A percentile compares a stretch with the other conserved stretches of the same genome.
Conservation (phyloP, 2,888 invertebrate genomes). For the Patella depressa region DNA sequence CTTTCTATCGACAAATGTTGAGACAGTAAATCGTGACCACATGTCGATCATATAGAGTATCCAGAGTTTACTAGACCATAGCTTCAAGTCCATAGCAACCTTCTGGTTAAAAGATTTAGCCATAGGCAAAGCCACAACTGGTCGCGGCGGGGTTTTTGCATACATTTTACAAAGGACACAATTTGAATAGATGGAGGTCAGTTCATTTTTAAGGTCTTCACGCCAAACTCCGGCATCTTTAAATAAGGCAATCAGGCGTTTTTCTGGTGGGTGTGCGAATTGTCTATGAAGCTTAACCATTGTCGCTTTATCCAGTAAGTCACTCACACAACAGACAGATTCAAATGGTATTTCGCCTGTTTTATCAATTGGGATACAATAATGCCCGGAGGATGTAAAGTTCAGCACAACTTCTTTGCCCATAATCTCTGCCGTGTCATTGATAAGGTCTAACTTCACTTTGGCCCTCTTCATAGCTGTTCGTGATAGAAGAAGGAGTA, state of each 20-base stretch:
- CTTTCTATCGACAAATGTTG: conserved; percentile 13
- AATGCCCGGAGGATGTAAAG: conserved; percentile 26
- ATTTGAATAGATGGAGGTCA: conserved; percentile 1
- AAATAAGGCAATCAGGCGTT: conserved; percentile 12
- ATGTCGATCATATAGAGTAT: conserved; percentile 22
- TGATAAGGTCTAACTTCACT: conserved; percentile 36
- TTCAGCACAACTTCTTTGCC: conserved; percentile 34
- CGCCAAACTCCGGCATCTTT: conserved; percentile 19
- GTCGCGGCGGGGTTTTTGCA: conserved; percentile 17
- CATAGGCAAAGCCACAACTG: conserved; percentile 13
- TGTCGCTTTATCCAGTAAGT: background rate
- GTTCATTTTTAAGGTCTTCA: background rate
- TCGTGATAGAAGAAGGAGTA: conserved; percentile 31
- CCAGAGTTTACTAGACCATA: conserved; percentile 1
- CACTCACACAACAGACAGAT: background rate
- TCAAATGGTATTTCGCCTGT: conserved; percentile 2
- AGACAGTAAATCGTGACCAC: conserved; percentile 19
- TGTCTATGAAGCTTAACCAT: conserved; percentile 13
- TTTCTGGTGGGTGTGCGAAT: background rate
- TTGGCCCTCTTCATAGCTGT: conserved; percentile 33
- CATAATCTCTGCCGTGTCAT: conserved; percentile 38
- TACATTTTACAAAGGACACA: conserved; percentile 21
- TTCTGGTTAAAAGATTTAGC: conserved; percentile 16
- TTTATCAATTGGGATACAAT: conserved; percentile 35
- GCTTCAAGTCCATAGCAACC: conserved; percentile 24